Conservation (phyloP, 2,113 vertebrate genomes). For the Echinops telfairi region DNA sequence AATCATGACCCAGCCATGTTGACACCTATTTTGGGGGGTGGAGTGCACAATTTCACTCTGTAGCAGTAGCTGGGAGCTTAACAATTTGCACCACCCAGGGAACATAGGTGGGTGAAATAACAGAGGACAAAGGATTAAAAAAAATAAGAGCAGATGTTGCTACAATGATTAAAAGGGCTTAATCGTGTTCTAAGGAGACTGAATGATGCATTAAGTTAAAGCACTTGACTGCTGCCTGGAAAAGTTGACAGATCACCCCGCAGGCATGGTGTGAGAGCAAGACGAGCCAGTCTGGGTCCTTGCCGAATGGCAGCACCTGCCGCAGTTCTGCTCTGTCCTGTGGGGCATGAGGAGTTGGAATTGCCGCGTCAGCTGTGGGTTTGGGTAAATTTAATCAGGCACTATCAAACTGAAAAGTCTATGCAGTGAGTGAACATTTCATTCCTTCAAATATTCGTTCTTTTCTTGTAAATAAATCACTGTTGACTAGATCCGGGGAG, state of each 20-base stretch:
- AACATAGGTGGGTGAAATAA: neutral
- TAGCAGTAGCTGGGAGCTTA: neutral
- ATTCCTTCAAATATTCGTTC: neutral
- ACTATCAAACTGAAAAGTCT: neutral
- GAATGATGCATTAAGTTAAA: no score
- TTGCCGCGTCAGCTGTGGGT: neutral
- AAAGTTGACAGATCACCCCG: no score
- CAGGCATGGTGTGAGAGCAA: no score
- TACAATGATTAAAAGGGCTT: neutral
- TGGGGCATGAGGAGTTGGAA: no score
- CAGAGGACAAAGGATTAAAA: neutral
- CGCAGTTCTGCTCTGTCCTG: no score
- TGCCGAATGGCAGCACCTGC: no score
- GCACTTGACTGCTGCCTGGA: no score
- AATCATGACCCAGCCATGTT: no score
- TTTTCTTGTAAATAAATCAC: slow-evolving; percentile 53
- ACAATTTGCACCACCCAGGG: neutral
- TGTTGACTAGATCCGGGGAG: neutral
- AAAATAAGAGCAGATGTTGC: neutral
- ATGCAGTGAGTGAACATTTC: slow-evolving; percentile 13
- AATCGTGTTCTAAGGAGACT: neutral
- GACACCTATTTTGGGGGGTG: no score
- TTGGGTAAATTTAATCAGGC: neutral
- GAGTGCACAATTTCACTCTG: no score
- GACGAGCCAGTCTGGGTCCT: no score